phyloP scores from a whole-genome alignment of 2,797 vertebrate genomes.

The Tiaroga cobitis region DNA sequence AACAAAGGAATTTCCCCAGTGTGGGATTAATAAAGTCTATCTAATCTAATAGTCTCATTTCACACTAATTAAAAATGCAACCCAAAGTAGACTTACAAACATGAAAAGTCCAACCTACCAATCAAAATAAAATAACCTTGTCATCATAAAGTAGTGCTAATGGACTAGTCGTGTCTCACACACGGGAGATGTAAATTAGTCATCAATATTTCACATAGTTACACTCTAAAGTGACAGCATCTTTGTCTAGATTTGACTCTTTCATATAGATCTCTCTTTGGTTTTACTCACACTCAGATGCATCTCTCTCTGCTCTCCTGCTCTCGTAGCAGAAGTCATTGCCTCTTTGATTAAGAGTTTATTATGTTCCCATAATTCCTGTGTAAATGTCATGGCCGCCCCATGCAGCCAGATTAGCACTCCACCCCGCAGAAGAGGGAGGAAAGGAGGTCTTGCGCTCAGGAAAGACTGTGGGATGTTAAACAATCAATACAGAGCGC shows the following conservation, averaged over 20 bases:
- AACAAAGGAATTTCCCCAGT: too few relatives aligned
- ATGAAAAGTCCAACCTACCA: background rate
- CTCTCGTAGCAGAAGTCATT: slow-evolving; percentile 39
- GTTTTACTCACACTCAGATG: slow-evolving; percentile 5
- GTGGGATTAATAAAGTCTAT: too few relatives aligned
- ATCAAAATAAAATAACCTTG: background rate
- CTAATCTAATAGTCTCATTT: too few relatives aligned
- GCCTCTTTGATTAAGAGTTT: slow-evolving; percentile 58
- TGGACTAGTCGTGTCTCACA: background rate
- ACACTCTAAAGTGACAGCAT: background rate
- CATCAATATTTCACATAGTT: slow-evolving; percentile 17
- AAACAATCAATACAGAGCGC: slow-evolving; percentile 42
- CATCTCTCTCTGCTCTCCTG: slow-evolving; percentile 1
- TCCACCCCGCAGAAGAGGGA: slow-evolving; percentile 39
- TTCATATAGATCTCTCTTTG: background rate
- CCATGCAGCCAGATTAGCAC: slow-evolving; percentile 57
- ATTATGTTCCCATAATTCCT: slow-evolving; percentile 58
- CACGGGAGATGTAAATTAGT: background rate
- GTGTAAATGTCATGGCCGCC: slow-evolving; percentile 61
- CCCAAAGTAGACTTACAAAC: background rate
- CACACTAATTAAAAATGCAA: slow-evolving; percentile 1
- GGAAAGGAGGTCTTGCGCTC: slow-evolving; percentile 28
- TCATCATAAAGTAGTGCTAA: background rate
- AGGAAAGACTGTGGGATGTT: slow-evolving; percentile 48
- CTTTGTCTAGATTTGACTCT: background rate